These are phyloP conservation scores for Digitonthophagus gazella DNA, from an alignment of 2,888 invertebrate species.

Conservation along the genomic window DNA sequence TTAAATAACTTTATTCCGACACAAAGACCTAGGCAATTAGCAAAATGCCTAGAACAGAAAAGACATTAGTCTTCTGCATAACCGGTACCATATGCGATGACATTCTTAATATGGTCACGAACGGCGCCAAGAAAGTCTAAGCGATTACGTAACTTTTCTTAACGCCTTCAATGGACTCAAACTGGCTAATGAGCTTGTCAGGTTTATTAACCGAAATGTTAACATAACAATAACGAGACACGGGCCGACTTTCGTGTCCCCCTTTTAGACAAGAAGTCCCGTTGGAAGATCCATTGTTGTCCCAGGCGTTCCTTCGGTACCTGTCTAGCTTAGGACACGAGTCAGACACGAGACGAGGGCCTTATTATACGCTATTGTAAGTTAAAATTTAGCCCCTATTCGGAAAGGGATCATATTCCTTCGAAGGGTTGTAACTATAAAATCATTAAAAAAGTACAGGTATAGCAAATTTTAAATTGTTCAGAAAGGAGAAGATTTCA, in stretches of 20 bases:
- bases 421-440: background rate
- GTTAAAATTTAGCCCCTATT: background rate
- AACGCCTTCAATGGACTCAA: background rate
- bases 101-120: background rate
- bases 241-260: background rate
- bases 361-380: background rate
- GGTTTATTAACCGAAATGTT: background rate
- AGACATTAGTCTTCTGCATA: background rate
- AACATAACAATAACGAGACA: background rate
- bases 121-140: background rate
- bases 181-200: background rate
- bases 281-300: background rate
- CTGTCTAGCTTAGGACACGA: background rate
- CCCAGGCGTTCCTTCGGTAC: background rate
- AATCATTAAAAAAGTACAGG: too few relatives aligned
- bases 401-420: background rate
- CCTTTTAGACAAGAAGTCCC: background rate
- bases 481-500: constrained; percentile 36
- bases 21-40: too few relatives aligned
- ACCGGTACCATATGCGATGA: background rate
- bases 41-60: too few relatives aligned
- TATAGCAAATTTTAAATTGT: background rate
- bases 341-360: background rate
- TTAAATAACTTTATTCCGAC: too few relatives aligned
- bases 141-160: background rate